Conservation (phyloP, 2,113 vertebrate species). For the Nesogale talazaci region DNA sequence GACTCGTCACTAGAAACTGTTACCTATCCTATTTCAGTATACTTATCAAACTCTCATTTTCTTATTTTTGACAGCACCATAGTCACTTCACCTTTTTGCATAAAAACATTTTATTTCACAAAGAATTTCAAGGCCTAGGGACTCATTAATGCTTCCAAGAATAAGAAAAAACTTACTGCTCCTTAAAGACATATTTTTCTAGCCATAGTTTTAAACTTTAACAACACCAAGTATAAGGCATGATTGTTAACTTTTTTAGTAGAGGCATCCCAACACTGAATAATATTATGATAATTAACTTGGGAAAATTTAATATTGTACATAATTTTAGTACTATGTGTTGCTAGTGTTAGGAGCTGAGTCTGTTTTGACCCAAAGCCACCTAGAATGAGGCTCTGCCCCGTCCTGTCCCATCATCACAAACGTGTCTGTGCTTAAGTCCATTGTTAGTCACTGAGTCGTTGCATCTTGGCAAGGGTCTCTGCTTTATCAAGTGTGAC, state of each 20-base stretch:
- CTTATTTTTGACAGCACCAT: background rate
- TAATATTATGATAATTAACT: slow-evolving; percentile 43
- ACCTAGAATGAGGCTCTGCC: no score
- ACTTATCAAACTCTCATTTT: background rate
- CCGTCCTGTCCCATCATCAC: no score
- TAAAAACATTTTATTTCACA: background rate
- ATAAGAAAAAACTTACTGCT: background rate
- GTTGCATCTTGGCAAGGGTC: no score
- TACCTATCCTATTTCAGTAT: background rate
- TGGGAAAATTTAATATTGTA: slow-evolving; percentile 33
- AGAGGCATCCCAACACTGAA: background rate
- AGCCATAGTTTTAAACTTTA: background rate
- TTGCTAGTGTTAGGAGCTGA: no score
- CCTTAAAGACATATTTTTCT: slow-evolving; percentile 24
- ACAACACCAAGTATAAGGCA: background rate
- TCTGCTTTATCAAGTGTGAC: no score
- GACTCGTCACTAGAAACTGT: no score
- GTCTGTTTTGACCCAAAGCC: no score
- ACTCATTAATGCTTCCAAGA: background rate
- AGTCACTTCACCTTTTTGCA: background rate
- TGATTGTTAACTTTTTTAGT: slow-evolving; percentile 54
- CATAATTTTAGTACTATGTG: background rate
- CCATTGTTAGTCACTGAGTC: no score
- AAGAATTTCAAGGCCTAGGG: background rate
- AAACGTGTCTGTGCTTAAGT: no score